Evolutionary conservation across 2,888 invertebrate genomes (phyloP), one percentile per base, ranked within the genome.

Genomic region (Drosophila bunnanda): DNA sequence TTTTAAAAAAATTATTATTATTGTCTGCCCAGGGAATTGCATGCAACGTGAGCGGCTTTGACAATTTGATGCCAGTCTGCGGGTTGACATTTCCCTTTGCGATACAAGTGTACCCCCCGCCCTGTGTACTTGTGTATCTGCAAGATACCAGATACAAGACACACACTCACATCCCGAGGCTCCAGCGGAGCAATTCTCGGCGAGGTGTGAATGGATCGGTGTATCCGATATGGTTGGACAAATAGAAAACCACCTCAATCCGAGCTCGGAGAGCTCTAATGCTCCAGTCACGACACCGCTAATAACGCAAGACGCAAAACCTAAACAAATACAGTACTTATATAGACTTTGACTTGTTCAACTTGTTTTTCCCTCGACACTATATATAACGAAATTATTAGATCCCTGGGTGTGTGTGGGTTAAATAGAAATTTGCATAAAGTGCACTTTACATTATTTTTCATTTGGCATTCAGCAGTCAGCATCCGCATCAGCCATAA

Each of bases 131-230:
- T 44, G 25, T 38, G 53, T 65, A 67, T 54, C 67, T 68, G 55
- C 68, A 55, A 67, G 55, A 52, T 58, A 58, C 48, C 34, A 58
- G 57, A 58, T 65, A 48, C 64, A 39, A 48, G 78, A 69, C n/a
- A n/a, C 53, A 64, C 38, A 44, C 20, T 25, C n/a, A 15, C 25
- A 6, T 20, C 34, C 22, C 32, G 7, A n/a, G 32, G 39, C 13
- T 48, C 46, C 46, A 53, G 25, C 58, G 73, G 66, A 58, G 64
- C 70, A 76, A 68, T 79, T 88, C 74, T 79, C 78, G 72, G 48
- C 73, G 69, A 77, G 79, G 86, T 86, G 86, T 89, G 84, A 89
- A 87, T 80, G 80, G 80, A 80, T 79, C 79, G 80, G 79, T 86
- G 72, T 68, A 60, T 68, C 68, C 69, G 52, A 64, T 57, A 55